Evolutionary conservation across 2,113 vertebrate genomes (phyloP).

Genomic region (Marcusenius ussheri): DNA sequence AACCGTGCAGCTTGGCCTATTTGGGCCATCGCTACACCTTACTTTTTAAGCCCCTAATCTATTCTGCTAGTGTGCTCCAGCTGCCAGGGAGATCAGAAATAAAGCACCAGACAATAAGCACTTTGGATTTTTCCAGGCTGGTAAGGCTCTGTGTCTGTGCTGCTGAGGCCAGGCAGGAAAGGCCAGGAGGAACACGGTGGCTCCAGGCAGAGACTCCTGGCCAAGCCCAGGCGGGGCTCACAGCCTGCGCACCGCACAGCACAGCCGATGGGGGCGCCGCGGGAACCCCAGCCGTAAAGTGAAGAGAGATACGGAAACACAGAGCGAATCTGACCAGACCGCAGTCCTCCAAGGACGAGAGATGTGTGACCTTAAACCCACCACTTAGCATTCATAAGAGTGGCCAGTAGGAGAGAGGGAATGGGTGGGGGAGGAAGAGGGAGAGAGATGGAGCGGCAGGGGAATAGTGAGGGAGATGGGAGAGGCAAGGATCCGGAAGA

Average conservation of each 20-base stretch:
- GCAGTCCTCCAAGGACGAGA: background rate
- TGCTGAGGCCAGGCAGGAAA: background rate
- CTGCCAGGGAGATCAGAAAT: background rate
- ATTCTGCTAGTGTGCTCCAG: background rate
- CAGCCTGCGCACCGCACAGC: background rate
- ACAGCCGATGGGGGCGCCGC: background rate
- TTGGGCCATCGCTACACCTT: background rate
- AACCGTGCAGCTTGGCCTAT: background rate
- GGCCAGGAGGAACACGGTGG: background rate
- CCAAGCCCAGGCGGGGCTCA: background rate
- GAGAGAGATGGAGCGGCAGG: background rate
- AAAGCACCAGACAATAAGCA: background rate
- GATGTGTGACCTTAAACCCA: background rate
- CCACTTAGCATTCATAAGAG: background rate
- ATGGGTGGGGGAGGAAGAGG: background rate
- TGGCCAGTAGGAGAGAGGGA: background rate
- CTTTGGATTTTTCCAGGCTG: background rate
- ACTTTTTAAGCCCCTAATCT: conserved; percentile 3
- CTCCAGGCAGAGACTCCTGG: background rate
- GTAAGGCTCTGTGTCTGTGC: background rate
- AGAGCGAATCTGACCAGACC: too few species aligned
- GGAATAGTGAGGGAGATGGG: background rate
- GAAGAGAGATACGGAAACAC: background rate
- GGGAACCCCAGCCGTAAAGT: background rate
- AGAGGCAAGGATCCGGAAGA: background rate